Conservation (phyloP, 2,113 vertebrate genomes). For the Nerophis lumbriciformis region DNA sequence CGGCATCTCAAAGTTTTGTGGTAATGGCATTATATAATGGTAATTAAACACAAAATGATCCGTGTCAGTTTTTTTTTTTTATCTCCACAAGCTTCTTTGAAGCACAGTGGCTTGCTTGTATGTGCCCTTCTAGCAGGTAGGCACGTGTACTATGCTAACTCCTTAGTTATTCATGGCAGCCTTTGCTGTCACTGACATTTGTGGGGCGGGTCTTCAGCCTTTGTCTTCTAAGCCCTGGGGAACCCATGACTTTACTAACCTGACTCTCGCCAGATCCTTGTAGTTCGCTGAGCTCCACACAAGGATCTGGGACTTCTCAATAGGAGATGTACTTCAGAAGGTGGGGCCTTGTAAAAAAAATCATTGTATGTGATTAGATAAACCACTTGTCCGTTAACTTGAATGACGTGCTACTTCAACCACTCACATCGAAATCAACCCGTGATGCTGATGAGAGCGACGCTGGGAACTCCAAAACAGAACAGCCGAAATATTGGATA, state of each 20-base stretch:
- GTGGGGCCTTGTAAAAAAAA: too few relatives aligned
- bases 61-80: conserved; percentile 20
- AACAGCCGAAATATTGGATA: too few relatives aligned
- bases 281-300: too few relatives aligned
- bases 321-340: too few relatives aligned
- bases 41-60: conserved; percentile 34
- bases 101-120: conserved; percentile 26
- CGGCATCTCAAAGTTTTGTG: not conserved
- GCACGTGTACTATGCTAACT: conserved; percentile 51
- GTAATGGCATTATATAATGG: not conserved
- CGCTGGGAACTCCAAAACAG: too few relatives aligned
- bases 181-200: conserved; percentile 65
- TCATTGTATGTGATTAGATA: too few relatives aligned
- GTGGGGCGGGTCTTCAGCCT: conserved; percentile 60
- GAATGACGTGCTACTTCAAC: too few relatives aligned
- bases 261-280: conserved; percentile 24
- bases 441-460: too few relatives aligned
- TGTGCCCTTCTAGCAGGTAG: conserved; percentile 56
- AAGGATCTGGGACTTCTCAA: too few relatives aligned
- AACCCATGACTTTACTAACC: conserved; percentile 51
- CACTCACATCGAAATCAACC: too few relatives aligned
- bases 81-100: conserved; percentile 35
- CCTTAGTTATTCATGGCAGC: conserved; percentile 61
- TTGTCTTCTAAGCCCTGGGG: conserved; percentile 53
- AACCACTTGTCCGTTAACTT: too few relatives aligned